Evolutionary conservation across 2,888 invertebrate species (phyloP).

Genomic region (Chrysotoxum bicinctum): DNA sequence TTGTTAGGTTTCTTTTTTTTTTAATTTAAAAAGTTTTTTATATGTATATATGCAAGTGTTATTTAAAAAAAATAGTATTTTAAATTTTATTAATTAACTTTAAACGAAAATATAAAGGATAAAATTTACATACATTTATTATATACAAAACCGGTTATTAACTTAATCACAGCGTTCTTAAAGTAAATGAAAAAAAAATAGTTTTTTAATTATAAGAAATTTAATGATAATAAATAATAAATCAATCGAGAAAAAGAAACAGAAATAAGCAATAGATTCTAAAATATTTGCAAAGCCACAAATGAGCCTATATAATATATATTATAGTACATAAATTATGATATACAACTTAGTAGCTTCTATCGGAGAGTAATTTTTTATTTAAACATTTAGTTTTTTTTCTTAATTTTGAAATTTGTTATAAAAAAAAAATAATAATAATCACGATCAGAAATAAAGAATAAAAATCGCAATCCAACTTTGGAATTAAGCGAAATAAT

Average conservation of each 20-base stretch:
- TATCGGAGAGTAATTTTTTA: neutral
- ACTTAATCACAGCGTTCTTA: conserved; percentile 35
- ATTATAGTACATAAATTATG: neutral
- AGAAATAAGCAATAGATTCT: conserved; percentile 52
- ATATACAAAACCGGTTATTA: conserved; percentile 52
- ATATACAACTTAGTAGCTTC: neutral
- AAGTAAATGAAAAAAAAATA: conserved; percentile 22
- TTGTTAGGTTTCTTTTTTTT: neutral
- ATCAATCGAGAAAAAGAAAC: conserved; percentile 1
- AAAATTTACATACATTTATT: conserved; percentile 40
- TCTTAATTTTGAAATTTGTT: neutral
- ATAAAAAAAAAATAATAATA: neutral
- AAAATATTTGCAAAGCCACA: conserved; percentile 19
- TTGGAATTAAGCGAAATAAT: neutral
- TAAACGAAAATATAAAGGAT: conserved; percentile 20
- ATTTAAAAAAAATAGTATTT: conserved; percentile 39
- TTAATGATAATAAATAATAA: conserved; percentile 13
- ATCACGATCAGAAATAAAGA: neutral
- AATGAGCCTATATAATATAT: neutral
- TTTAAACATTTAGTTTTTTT: neutral
- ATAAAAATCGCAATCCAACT: conserved; percentile 9
- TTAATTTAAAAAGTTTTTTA: neutral
- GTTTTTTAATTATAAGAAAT: neutral
- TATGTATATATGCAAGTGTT: conserved; percentile 83
- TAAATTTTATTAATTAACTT: conserved; percentile 52